Conservation (phyloP, 2,113 vertebrate genomes). For the Myotis yumanensis region DNA sequence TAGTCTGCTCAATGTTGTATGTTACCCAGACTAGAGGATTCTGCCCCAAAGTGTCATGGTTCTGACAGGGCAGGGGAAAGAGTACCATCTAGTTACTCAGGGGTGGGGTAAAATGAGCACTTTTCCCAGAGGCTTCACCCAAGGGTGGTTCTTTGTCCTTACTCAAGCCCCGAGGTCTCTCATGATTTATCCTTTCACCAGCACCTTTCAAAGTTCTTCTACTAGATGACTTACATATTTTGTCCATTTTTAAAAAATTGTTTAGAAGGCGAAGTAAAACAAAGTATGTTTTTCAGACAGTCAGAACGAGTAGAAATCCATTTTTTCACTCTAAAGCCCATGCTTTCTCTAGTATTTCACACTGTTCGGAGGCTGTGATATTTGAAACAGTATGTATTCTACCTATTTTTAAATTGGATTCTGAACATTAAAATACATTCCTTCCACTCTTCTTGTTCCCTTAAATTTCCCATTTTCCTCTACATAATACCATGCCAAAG, state of each 20-base stretch:
- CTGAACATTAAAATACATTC: not conserved
- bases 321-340: not conserved
- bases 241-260: not conserved
- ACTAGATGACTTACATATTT: not conserved
- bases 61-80: not conserved
- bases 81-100: not conserved
- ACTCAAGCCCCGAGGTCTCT: not conserved
- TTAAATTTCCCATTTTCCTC: not conserved
- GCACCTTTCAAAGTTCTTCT: not conserved
- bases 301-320: not conserved
- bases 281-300: not conserved
- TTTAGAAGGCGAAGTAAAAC: not conserved
- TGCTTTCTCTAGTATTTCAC: not conserved
- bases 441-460: not conserved
- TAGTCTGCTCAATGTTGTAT: not conserved
- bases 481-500: not conserved
- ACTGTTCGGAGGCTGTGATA: not conserved
- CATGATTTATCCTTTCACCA: not conserved
- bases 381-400: not conserved
- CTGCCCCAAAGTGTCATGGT: not conserved
- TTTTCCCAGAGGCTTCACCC: not conserved
- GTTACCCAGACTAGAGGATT: not conserved
- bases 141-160: not conserved
- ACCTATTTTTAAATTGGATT: not conserved
- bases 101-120: not conserved